A percentile compares a stretch with the other conserved stretches of the same genome.
These are phyloP conservation scores for Monarcha castaneiventris DNA, from an alignment of 2,113 vertebrate species.

Conservation along the genomic window DNA sequence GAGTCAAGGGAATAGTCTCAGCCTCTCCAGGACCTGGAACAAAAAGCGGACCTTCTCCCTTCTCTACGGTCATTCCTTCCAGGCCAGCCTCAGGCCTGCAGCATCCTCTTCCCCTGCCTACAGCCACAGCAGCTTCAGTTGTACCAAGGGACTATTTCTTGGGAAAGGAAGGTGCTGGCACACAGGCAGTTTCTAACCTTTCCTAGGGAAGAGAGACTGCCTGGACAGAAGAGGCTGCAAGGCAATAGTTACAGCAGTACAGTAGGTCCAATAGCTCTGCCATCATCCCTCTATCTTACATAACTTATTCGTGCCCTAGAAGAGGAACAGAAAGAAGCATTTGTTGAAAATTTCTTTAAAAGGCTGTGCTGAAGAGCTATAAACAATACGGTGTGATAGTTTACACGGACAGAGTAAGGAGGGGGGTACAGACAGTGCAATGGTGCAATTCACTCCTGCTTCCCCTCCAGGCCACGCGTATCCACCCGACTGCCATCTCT, in stretches of 20 bases:
- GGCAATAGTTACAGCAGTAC: neutral
- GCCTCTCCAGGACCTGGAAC: neutral
- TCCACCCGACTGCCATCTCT: neutral
- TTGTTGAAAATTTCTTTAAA: conserved; percentile 3
- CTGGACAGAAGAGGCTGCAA: neutral
- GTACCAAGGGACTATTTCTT: neutral
- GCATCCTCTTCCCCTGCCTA: neutral
- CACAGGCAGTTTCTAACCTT: neutral
- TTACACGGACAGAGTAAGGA: neutral
- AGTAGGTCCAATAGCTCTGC: neutral
- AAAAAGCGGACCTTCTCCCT: neutral
- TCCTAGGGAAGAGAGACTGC: neutral
- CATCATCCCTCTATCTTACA: neutral
- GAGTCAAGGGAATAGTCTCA: neutral
- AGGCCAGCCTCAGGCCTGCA: neutral
- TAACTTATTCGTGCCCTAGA: neutral
- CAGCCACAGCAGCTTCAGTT: neutral
- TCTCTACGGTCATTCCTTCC: neutral
- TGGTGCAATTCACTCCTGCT: neutral
- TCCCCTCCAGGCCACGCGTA: neutral
- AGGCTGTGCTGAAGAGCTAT: neutral
- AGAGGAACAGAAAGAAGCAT: neutral
- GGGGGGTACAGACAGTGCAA: neutral
- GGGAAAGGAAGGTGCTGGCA: neutral
- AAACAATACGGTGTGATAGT: neutral